Conservation (phyloP, 2,797 vertebrate genomes). For the Sitta carolinensis region DNA sequence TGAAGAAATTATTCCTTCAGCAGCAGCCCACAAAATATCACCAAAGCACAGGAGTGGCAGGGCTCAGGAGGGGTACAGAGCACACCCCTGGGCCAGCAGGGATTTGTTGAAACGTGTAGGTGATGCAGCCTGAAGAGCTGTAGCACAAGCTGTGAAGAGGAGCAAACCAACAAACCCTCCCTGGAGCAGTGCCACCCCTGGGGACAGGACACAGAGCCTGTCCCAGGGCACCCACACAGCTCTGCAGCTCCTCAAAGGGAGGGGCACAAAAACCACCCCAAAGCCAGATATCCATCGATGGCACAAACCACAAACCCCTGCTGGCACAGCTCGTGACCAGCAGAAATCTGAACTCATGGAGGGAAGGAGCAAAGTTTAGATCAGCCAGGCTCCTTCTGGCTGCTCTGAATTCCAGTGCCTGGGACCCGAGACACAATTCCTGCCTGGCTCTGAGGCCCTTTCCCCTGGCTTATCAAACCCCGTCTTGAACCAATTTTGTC, state of each 20-base stretch:
- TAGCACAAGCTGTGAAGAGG: not conserved
- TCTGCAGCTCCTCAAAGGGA: not conserved
- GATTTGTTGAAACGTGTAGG: not conserved
- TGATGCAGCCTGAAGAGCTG: not conserved
- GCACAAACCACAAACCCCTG: not conserved
- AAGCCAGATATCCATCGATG: not conserved
- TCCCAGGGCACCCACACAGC: not conserved
- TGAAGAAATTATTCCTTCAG: not conserved
- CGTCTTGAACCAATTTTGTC: not conserved
- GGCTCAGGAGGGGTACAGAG: not conserved
- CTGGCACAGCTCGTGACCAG: not conserved
- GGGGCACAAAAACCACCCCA: not conserved
- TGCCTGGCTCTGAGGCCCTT: fast-evolving
- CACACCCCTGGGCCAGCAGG: not conserved
- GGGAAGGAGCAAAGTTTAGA: not conserved
- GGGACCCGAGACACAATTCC: not conserved
- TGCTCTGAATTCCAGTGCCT: not conserved
- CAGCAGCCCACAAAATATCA: not conserved
- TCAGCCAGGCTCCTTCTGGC: not conserved
- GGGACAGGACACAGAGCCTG: not conserved
- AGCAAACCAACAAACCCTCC: not conserved
- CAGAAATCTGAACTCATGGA: not conserved
- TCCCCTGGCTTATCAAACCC: not conserved
- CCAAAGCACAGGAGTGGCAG: fast-evolving
- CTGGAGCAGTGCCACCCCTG: not conserved